Percentiles rank a stretch among this genome's conserved stretches.
Conservation (phyloP, 2,797 vertebrate genomes). For the Parauchenoglanis ngamensis region DNA sequence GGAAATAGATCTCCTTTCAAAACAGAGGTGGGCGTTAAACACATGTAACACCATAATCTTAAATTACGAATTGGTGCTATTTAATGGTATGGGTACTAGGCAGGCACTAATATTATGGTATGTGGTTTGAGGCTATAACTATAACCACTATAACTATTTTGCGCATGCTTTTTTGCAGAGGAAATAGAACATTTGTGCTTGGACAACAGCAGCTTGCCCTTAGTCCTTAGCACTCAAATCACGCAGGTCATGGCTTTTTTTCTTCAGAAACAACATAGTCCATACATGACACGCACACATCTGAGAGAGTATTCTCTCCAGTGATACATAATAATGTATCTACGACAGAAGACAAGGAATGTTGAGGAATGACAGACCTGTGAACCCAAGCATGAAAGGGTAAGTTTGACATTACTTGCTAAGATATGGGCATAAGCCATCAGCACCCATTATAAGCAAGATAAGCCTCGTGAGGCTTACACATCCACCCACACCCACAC, state of each 20-base stretch:
- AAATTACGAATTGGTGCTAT: background rate
- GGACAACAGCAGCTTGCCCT: background rate
- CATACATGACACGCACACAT: constrained; percentile 7
- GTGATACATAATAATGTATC: constrained; percentile 12
- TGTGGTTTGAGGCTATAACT: background rate
- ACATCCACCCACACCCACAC: background rate
- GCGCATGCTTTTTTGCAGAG: background rate
- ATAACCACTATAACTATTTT: background rate
- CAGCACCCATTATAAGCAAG: constrained; percentile 6
- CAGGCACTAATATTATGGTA: background rate
- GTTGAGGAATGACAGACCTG: background rate
- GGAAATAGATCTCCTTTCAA: background rate
- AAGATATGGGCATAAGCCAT: constrained; percentile 5
- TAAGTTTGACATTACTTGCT: constrained; percentile 13
- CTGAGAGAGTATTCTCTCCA: background rate
- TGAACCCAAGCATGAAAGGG: constrained; percentile 15
- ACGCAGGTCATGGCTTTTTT: no score
- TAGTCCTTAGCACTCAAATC: background rate
- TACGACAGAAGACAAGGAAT: background rate
- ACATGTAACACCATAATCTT: background rate
- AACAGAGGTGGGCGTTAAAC: background rate
- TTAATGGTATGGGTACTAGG: background rate
- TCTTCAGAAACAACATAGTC: background rate
- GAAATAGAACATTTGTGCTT: background rate
- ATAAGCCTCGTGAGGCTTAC: constrained; percentile 4